Evolutionary conservation across 2,888 invertebrate genomes (phyloP), one percentile per base, ranked within the genome.

Genomic region (Bombylius discolor): DNA sequence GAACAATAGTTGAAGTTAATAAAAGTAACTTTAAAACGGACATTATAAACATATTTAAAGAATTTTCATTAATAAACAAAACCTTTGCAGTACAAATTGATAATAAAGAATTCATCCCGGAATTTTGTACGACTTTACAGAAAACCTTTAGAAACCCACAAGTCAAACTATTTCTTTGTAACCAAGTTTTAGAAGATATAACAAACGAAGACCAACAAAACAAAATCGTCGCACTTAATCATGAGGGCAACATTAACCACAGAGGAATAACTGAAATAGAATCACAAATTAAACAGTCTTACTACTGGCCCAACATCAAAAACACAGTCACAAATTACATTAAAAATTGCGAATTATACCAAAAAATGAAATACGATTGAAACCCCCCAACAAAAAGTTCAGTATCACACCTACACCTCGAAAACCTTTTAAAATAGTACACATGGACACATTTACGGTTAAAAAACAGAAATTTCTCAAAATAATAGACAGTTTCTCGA

Each of bases 341-440:
- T 9, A 47, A 47, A 3, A 47, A 47, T 8, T 47, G 47, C 12
- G 47, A 23, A 23, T 9, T 47, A 12, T 47, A 8, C 14, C 47
- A 6, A 32, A 47, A 32, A 47, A 47, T 47, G 47, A 47, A 47
- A 47, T 47, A 47, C 8, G 13, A 47, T 8, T 4, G 47, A 11
- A 23, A 14, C 47, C 47, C 31, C 36, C 36, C 1, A 36, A 1
- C 6, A 2, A 36, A 36, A 36, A 36, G 9, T 34, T 49, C 32
- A 49, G 34, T n/a, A 33, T 32, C n/a, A 49, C 13, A n/a, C 49
- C 49, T 9, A 49, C 49, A 13, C 49, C n/a, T 23, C 23, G 49
- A 7, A 49, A 49, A 34, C 49, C 49, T 13, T 49, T 49, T n/a
- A 5, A 49, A 49, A 82, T 83, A 61, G 73, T 47, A 12, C 52